phyloP scores from a whole-genome alignment of 2,888 invertebrate species.

The Mimas tiliae region DNA sequence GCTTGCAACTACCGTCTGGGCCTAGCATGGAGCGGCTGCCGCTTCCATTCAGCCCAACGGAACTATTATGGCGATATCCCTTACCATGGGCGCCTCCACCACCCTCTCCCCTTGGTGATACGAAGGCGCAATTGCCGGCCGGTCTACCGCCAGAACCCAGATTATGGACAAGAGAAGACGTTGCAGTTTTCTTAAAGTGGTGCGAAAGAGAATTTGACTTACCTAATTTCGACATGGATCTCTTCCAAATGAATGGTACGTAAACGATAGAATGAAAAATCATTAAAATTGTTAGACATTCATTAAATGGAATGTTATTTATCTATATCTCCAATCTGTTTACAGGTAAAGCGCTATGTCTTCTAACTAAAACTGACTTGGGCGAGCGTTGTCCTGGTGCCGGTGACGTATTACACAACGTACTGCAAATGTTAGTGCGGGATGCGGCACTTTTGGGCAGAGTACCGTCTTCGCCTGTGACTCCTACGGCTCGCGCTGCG shows the following conservation, averaged over 20 bases:
- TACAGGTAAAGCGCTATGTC: slow-evolving; percentile 94
- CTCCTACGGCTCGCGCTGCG: slow-evolving; percentile 90
- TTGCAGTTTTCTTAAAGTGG: slow-evolving; percentile 94
- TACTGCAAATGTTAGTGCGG: slow-evolving; percentile 93
- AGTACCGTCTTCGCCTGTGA: slow-evolving; percentile 92
- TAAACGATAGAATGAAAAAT: slow-evolving; percentile 29
- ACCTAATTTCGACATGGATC: slow-evolving; percentile 95
- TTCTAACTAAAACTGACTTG: slow-evolving; percentile 94
- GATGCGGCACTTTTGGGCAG: slow-evolving; percentile 91
- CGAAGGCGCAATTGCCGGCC: slow-evolving; percentile 94
- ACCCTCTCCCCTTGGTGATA: slow-evolving; percentile 90
- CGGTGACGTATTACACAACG: slow-evolving; percentile 97
- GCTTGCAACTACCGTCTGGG: slow-evolving; percentile 89
- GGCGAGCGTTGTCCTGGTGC: slow-evolving; percentile 96
- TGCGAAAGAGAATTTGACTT: slow-evolving; percentile 96
- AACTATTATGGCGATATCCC: slow-evolving; percentile 95
- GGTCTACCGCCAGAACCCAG: slow-evolving; percentile 94
- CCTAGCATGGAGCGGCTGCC: slow-evolving; percentile 90
- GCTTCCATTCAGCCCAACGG: slow-evolving; percentile 92
- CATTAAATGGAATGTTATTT: too few relatives aligned
- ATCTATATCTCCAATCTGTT: background rate
- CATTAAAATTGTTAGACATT: too few relatives aligned
- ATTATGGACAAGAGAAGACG: slow-evolving; percentile 96
- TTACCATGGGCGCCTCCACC: slow-evolving; percentile 89
- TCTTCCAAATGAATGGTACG: slow-evolving; percentile 97